Conservation (phyloP, 2,113 vertebrate genomes). For the Globicephala melas region DNA sequence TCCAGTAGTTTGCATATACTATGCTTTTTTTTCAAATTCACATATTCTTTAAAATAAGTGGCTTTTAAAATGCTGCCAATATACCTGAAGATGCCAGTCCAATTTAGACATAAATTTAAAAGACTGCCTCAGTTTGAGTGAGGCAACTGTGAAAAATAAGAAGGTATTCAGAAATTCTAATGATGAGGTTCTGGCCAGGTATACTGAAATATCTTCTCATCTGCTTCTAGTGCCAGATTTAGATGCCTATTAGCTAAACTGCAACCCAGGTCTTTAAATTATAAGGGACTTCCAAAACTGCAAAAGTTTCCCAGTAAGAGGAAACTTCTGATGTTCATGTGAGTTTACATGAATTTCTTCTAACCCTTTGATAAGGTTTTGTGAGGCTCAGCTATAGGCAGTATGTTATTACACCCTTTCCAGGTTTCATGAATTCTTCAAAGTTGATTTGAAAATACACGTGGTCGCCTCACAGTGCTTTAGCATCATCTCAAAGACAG, state of each 20-base stretch:
- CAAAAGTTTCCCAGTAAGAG: background rate
- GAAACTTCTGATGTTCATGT: background rate
- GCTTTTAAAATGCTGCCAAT: slow-evolving; percentile 28
- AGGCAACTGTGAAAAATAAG: slow-evolving; percentile 36
- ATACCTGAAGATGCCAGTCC: background rate
- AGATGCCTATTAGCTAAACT: background rate
- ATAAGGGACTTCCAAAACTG: background rate
- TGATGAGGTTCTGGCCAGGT: background rate
- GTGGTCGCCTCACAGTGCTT: background rate
- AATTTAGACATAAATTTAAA: slow-evolving; percentile 23
- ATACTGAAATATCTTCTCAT: background rate
- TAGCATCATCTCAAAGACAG: background rate
- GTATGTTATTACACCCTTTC: accelerated
- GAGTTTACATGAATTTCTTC: background rate
- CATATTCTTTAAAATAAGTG: slow-evolving; percentile 13
- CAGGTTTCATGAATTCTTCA: background rate
- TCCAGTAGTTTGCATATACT: background rate
- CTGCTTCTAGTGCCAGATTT: background rate
- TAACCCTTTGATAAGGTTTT: background rate
- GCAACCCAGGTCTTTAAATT: background rate
- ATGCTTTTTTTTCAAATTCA: background rate
- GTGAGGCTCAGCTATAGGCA: background rate
- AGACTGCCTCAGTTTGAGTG: background rate
- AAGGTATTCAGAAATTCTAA: background rate
- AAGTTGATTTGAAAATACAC: slow-evolving; percentile 5